Evolutionary conservation across 1,140 invertebrate genomes (phyloP).

Genomic region (Diplogasteroides magnus): DNA sequence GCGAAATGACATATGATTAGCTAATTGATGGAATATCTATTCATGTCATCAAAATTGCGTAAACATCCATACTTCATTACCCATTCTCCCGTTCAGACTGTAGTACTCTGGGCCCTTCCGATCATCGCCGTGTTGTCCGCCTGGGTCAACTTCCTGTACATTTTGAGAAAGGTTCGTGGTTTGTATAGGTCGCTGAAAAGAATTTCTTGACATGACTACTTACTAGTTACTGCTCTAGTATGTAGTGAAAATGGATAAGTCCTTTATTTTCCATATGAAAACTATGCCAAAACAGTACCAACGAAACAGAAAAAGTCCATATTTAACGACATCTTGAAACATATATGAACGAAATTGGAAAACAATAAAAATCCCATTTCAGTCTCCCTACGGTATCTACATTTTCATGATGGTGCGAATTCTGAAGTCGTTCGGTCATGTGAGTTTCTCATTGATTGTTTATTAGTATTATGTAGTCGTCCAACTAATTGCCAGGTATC

Average conservation of each 20-base stretch:
- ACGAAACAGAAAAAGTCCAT: too few species aligned
- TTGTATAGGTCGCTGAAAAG: background rate
- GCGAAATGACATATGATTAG: background rate
- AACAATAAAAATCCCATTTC: background rate
- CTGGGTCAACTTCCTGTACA: constrained; percentile 28
- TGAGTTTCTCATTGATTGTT: constrained; percentile 4
- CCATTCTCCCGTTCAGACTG: constrained; percentile 8
- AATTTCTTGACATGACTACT: background rate
- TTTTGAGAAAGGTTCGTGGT: constrained; percentile 18
- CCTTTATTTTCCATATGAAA: too few species aligned
- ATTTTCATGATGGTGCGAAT: constrained; percentile 32
- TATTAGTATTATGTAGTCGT: background rate
- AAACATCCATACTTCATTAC: background rate
- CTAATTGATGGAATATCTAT: background rate
- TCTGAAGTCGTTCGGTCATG: constrained; percentile 22
- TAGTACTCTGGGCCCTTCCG: constrained; percentile 24
- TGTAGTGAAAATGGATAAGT: too few species aligned
- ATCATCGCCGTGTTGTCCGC: constrained; percentile 29
- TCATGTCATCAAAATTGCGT: background rate
- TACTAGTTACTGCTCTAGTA: background rate
- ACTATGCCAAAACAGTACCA: too few species aligned
- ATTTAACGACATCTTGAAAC: too few species aligned
- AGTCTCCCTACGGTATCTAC: constrained; percentile 25
- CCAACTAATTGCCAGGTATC: constrained; percentile 1
- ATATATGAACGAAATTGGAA: too few species aligned